Conservation (phyloP, 37 sponge, comb jelly and placozoan species). For the Petrosia ficiformis region DNA sequence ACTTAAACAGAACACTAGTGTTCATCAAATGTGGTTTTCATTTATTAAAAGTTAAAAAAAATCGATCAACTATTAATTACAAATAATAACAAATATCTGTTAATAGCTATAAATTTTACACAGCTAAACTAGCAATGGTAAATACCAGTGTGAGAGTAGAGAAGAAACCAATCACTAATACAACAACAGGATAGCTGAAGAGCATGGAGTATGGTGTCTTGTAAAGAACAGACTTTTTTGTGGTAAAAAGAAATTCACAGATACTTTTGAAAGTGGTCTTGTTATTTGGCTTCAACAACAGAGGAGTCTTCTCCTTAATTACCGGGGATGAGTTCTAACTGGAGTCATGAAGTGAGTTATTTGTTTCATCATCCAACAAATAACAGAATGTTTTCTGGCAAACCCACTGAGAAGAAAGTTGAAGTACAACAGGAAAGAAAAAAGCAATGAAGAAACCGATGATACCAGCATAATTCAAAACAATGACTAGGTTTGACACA, state of each 20-base stretch:
- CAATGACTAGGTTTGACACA: constrained; percentile 73
- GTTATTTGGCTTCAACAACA: no score
- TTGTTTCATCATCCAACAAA: no score
- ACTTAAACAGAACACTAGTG: no score
- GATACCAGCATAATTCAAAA: constrained; percentile 75
- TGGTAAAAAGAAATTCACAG: background rate
- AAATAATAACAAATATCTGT: no score
- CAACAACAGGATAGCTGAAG: background rate
- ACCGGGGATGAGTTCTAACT: no score
- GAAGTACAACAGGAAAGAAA: constrained; percentile 47
- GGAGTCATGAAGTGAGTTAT: no score
- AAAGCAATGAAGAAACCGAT: constrained; percentile 61
- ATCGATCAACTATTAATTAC: no score
- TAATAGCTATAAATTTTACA: no score
- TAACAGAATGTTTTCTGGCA: constrained; percentile 43
- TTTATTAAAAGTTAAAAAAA: no score
- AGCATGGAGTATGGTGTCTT: background rate
- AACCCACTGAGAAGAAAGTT: constrained; percentile 29
- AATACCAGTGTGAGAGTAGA: background rate
- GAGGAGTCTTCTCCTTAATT: no score
- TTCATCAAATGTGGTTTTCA: no score
- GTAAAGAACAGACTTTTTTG: background rate
- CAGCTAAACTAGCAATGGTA: background rate
- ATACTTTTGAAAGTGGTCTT: background rate
- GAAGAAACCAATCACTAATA: background rate